phyloP scores from a whole-genome alignment of 2,113 vertebrate genomes.

The Atractosteus spatula region DNA sequence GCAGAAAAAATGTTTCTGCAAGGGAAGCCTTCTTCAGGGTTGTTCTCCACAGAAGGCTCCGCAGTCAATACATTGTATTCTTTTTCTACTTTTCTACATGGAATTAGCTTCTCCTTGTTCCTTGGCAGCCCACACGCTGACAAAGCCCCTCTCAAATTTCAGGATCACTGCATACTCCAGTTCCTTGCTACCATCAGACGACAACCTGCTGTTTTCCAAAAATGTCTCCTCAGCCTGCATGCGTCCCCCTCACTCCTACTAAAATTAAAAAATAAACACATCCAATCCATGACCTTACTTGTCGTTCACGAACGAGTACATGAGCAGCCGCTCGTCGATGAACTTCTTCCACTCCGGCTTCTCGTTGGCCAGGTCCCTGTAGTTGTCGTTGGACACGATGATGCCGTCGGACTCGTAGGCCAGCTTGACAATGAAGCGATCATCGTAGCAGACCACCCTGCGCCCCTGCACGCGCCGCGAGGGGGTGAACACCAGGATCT shows the following conservation, averaged over 20 bases:
- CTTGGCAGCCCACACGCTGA: too few species aligned
- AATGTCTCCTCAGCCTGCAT: background rate
- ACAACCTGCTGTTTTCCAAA: too few species aligned
- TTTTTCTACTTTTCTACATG: too few species aligned
- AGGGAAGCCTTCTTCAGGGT: too few species aligned
- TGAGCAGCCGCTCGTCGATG: constrained; percentile 91
- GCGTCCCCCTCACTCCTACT: background rate
- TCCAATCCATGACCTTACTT: constrained; percentile 72
- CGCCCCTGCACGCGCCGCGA: constrained; percentile 91
- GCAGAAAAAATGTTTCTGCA: too few species aligned
- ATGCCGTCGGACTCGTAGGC: constrained; percentile 93
- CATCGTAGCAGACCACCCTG: constrained; percentile 94
- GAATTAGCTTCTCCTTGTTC: too few species aligned
- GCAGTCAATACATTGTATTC: too few species aligned
- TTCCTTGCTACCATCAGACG: too few species aligned
- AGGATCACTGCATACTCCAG: too few species aligned
- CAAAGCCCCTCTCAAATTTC: too few species aligned
- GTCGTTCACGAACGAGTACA: constrained; percentile 98
- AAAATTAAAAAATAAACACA: too few species aligned
- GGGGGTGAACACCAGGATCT: constrained; percentile 92
- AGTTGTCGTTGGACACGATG: constrained; percentile 97
- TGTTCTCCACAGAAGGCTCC: too few species aligned
- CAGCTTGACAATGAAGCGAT: constrained; percentile 94
- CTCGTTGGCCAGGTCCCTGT: constrained; percentile 92
- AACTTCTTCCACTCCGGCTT: constrained; percentile 98